Conservation (phyloP, 2,888 invertebrate species). For the Thysanoteuthis rhombus region DNA sequence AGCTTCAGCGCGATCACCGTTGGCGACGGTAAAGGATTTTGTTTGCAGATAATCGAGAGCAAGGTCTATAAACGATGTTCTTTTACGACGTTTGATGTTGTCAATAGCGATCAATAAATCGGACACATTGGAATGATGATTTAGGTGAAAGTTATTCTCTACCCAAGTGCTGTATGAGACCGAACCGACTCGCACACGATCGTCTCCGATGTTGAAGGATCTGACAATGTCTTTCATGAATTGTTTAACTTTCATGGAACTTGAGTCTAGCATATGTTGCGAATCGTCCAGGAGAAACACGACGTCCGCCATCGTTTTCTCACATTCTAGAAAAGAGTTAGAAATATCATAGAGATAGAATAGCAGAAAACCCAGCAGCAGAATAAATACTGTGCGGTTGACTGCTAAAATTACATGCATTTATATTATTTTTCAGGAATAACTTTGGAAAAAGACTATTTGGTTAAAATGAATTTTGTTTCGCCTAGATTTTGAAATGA, state of each 20-base stretch:
- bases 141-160: slow-evolving; percentile 56
- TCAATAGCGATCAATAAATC: slow-evolving; percentile 50
- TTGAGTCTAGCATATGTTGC: slow-evolving; percentile 53
- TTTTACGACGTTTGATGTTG: slow-evolving; percentile 53
- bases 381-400: too few species aligned
- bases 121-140: slow-evolving; percentile 45
- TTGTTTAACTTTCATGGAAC: slow-evolving; percentile 52
- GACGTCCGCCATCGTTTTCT: slow-evolving; percentile 56
- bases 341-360: background rate
- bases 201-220: slow-evolving; percentile 51
- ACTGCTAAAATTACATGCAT: too few species aligned
- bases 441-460: too few species aligned
- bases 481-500: too few species aligned
- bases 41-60: background rate
- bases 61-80: slow-evolving; percentile 58
- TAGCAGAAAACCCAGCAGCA: background rate
- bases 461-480: too few species aligned
- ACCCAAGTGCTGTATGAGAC: slow-evolving; percentile 53
- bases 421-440: too few species aligned
- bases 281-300: slow-evolving; percentile 60
- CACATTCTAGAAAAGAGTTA: slow-evolving; percentile 39
- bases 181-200: slow-evolving; percentile 51
- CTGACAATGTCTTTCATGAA: slow-evolving; percentile 54
- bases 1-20: slow-evolving; percentile 54
- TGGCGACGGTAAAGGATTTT: slow-evolving; percentile 40